phyloP scores from a whole-genome alignment of 2,888 invertebrate species.

The Noctua pronuba region DNA sequence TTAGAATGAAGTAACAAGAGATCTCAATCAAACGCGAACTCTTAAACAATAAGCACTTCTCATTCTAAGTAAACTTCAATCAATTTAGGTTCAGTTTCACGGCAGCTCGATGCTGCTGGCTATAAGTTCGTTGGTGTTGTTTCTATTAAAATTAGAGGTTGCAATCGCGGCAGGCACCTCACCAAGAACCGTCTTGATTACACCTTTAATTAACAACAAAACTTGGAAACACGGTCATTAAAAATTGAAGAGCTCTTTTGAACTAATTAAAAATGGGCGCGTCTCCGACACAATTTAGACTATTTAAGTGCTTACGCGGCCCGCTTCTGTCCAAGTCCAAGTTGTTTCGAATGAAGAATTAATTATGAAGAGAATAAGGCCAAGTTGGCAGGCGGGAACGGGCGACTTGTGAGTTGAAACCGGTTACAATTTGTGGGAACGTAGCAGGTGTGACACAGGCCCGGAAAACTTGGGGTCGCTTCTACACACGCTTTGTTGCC shows the following conservation, averaged over 20 bases:
- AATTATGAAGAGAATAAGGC: slow-evolving; percentile 88
- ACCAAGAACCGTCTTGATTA: slow-evolving; percentile 70
- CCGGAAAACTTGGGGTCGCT: slow-evolving; percentile 82
- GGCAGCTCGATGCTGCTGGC: slow-evolving; percentile 41
- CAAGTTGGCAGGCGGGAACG: slow-evolving; percentile 80
- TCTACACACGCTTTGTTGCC: slow-evolving; percentile 88
- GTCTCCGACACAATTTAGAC: slow-evolving; percentile 88
- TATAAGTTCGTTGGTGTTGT: slow-evolving; percentile 55
- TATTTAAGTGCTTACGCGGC: slow-evolving; percentile 89
- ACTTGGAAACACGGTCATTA: slow-evolving; percentile 85
- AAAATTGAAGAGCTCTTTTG: slow-evolving; percentile 85
- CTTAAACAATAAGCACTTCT: slow-evolving; percentile 56
- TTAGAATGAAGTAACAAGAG: slow-evolving; percentile 42
- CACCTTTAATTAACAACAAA: slow-evolving; percentile 80
- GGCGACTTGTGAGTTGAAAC: slow-evolving; percentile 84
- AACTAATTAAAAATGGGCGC: slow-evolving; percentile 90
- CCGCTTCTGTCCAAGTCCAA: slow-evolving; percentile 85
- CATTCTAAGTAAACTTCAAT: slow-evolving; percentile 54
- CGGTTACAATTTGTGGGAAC: slow-evolving; percentile 89
- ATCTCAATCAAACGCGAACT: slow-evolving; percentile 51
- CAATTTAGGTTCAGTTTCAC: slow-evolving; percentile 60
- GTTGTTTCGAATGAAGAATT: slow-evolving; percentile 90
- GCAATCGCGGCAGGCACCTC: slow-evolving; percentile 71
- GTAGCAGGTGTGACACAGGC: slow-evolving; percentile 86
- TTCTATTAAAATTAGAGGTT: slow-evolving; percentile 73